Base-by-base conservation (phyloP, 2,797 vertebrate species). In the Sebastes steindachneri region DNA sequence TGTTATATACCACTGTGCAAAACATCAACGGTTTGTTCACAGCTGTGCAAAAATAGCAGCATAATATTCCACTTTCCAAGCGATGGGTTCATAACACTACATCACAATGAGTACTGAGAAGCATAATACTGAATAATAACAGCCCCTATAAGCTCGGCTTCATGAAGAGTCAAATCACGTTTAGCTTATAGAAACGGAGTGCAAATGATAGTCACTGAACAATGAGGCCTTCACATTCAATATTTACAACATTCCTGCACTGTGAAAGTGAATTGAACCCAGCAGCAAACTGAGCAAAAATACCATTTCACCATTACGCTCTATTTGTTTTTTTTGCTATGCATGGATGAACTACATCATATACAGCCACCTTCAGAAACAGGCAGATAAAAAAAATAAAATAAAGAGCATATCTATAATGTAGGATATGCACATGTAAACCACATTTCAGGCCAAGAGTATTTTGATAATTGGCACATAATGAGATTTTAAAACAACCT, bases 401-500 rank as follows among this genome's bases (percentile, higher is more conserved):
- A 74, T 35, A 74, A 64, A 69, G 55, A 66, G 63, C 71, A 31
- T 67, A 70, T 86, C 82, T 33, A 55, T 84, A 68, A 86, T 75
- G 23, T 77, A 75, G 79, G 55, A 82, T 91, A 85, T 92, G 51
- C 88, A 91, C 90, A 92, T 91, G 93, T 94, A 95, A 95, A 95
- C 91, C 84, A 77, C 65, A 83, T 41, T 80, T 68, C 77, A 94
- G 93, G 91, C 91, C 85, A 80, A 71, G 75, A 80, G 15, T 31
- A 83, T 80, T 55, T 55, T 51, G 35, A 82, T 73, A 79, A 89
- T 97, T 97, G 96, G 97, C 97, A 97, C 96, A 78, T 92, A 83
- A 19, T 48, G 88, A 95, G 85, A 93, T 91, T 83, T 70, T 14
- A 23, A 68, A 21, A 82, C 69, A 82, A 86, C 73, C 66, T 83